Conservation (phyloP, 2,113 vertebrate species). For the Notothenia rossii region DNA sequence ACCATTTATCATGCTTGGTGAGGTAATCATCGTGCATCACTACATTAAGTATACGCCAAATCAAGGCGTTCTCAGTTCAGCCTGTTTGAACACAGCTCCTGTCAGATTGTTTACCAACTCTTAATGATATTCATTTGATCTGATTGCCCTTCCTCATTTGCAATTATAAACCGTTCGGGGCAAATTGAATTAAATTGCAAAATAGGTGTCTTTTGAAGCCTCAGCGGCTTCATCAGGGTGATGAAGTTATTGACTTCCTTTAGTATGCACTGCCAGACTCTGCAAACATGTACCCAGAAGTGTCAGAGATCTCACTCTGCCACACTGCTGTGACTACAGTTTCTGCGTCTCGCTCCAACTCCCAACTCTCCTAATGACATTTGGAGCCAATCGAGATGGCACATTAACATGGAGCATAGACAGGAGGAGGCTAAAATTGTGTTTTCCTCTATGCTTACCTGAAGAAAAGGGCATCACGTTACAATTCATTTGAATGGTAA, state of each 20-base stretch:
- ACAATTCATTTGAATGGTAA: too few relatives aligned
- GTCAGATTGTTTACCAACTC: constrained; percentile 53
- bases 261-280: constrained; percentile 47
- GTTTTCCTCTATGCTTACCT: too few relatives aligned
- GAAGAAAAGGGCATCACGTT: too few relatives aligned
- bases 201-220: constrained; percentile 37
- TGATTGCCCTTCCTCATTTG: constrained; percentile 44
- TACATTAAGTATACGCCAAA: neutral
- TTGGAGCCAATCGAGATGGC: constrained; percentile 2
- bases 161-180: constrained; percentile 47
- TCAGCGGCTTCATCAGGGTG: constrained; percentile 7
- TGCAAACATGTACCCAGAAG: constrained; percentile 53
- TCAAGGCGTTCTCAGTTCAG: constrained; percentile 5
- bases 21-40: constrained; percentile 4
- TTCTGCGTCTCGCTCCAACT: neutral
- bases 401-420: neutral
- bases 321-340: constrained; percentile 50
- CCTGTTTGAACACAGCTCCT: constrained; percentile 16
- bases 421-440: neutral
- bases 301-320: constrained; percentile 7
- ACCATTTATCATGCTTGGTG: constrained; percentile 5
- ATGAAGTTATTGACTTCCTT: constrained; percentile 36
- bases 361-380: constrained; percentile 19
- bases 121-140: constrained; percentile 47
- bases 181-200: constrained; percentile 56